Percentiles rank a stretch among this genome's conserved stretches.
These are phyloP conservation scores for Gymnopithys bicolor DNA, from an alignment of 2,797 vertebrate species.

Conservation along the genomic window DNA sequence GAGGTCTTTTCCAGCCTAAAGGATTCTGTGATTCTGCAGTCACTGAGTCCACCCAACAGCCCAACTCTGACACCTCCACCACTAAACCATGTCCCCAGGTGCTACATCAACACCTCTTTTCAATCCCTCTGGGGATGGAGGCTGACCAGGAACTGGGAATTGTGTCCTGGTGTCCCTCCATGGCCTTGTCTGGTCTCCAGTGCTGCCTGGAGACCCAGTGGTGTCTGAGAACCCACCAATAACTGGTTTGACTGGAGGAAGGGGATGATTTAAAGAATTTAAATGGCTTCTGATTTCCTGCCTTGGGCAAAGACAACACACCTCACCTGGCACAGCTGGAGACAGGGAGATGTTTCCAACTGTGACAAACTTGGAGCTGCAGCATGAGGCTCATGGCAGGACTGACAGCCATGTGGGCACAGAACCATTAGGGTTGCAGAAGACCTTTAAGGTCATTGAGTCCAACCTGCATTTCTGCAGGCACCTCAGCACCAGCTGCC, in stretches of 20 bases:
- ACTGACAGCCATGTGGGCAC: too few species aligned
- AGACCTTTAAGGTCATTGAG: background rate
- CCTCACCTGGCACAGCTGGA: background rate
- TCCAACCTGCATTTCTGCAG: background rate
- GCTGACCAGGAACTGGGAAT: fast-evolving
- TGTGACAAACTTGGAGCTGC: background rate
- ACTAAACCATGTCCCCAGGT: background rate
- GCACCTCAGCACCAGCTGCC: background rate
- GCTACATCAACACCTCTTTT: background rate
- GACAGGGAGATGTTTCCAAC: background rate
- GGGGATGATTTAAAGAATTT: background rate
- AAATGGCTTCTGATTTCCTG: background rate
- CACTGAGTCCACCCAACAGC: background rate
- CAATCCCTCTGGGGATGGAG: background rate
- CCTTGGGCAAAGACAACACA: background rate
- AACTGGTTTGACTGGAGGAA: fast-evolving
- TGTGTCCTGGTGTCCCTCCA: background rate
- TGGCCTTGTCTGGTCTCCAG: background rate
- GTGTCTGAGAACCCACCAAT: background rate
- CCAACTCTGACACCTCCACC: background rate
- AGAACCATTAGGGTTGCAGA: background rate
- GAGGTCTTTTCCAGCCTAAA: background rate
- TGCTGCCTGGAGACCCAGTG: background rate
- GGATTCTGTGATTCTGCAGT: background rate
- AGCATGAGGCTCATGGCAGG: background rate